Evolutionary conservation across 1,140 invertebrate genomes (phyloP).

Genomic region (Parapsyche elsis): DNA sequence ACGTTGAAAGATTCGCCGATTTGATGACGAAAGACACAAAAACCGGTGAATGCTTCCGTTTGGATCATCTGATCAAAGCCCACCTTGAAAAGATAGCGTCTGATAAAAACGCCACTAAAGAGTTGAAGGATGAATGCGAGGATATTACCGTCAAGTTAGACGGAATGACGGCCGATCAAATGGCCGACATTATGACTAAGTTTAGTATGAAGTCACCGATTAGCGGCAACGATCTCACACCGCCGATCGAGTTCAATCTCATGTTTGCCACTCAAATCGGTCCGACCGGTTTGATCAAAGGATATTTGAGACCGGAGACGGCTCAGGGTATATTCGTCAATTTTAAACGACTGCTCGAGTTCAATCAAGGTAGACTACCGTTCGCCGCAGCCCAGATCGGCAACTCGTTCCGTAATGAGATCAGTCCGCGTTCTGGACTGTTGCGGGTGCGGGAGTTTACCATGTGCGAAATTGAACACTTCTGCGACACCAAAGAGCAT

Average conservation of each 20-base stretch:
- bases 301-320: constrained; percentile 96
- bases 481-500: constrained; percentile 97
- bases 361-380: constrained; percentile 96
- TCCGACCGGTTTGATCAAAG: constrained; percentile 93
- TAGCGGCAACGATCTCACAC: constrained; percentile 92
- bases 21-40: constrained; percentile 98
- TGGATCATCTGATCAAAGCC: constrained; percentile 99
- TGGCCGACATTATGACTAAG: constrained; percentile 84
- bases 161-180: constrained; percentile 83
- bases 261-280: constrained; percentile 99
- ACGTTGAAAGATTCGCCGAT: constrained; percentile 99
- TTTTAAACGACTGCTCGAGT: constrained; percentile 95
- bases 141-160: constrained; percentile 82
- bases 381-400: constrained; percentile 99
- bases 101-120: constrained; percentile 84
- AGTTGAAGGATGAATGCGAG: constrained; percentile 79
- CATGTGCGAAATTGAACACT: constrained; percentile 99
- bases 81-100: constrained; percentile 89
- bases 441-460: constrained; percentile 98
- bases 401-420: constrained; percentile 99
- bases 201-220: constrained; percentile 95
- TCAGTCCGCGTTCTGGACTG: constrained; percentile 96
- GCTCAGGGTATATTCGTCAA: constrained; percentile 99
- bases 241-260: constrained; percentile 97
- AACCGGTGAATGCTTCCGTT: constrained; percentile 95